These are phyloP conservation scores for Malacoraja senta DNA, from an alignment of 2,797 vertebrate species.

Conservation along the genomic window DNA sequence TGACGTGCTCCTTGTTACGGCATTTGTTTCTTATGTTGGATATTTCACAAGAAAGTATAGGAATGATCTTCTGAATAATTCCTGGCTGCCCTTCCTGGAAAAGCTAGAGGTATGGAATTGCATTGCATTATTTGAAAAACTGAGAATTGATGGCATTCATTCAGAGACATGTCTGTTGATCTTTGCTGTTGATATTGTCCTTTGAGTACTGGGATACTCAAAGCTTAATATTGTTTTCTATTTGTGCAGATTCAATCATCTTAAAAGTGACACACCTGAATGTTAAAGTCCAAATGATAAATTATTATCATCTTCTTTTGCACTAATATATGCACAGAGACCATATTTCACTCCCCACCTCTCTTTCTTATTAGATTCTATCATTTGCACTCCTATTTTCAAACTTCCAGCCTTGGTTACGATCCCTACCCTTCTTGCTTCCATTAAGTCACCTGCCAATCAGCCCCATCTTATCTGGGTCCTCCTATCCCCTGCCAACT, in stretches of 20 bases:
- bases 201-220: no score
- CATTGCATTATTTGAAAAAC: neutral
- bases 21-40: constrained; percentile 62
- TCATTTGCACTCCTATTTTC: no score
- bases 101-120: constrained; percentile 45
- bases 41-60: constrained; percentile 66
- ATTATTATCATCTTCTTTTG: neutral
- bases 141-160: neutral
- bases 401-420: no score
- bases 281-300: neutral
- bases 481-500: no score
- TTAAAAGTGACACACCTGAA: neutral
- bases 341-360: no score
- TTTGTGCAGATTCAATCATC: neutral
- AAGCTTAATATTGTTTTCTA: neutral
- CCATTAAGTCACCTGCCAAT: no score
- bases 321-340: no score
- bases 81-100: constrained; percentile 57
- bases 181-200: neutral
- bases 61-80: constrained; percentile 55
- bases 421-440: no score
- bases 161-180: neutral
- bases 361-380: no score
- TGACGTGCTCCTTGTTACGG: constrained; percentile 56
- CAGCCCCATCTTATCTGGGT: no score